Base-by-base conservation (phyloP, 2,888 invertebrate genomes). In the Seladonia tumulorum region DNA sequence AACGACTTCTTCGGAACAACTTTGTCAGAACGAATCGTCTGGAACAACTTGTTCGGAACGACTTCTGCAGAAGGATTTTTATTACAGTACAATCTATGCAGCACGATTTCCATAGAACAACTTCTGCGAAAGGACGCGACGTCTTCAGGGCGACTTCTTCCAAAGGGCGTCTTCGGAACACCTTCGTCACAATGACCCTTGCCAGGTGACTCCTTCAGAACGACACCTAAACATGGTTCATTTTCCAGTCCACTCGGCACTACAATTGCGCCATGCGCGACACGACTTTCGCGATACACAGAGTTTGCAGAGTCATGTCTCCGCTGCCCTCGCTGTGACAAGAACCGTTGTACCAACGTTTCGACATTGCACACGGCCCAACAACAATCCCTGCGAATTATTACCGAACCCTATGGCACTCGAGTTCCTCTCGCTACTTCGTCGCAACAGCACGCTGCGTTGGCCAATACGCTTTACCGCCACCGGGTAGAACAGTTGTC, bases 251-350 rank as follows among this genome's bases (percentile, higher is more conserved):
- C 86, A 81, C 85, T 90, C 88, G 80, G 87, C 84, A 85, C 82
- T 74, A 81, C 88, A 90, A 90, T 91, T 89, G 82, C 80, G 73
- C 83, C 77, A 79, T 75, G 83, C 80, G 85, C 78, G 76, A 85
- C 85, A 81, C 85, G 79, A 77, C 45, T 73, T 39, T n/a, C 53
- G 29, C 39, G 35, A 25, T 74, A 16, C 5, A 8, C 22, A 47
- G 29, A 57, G 10, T 29, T 39, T 14, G 39, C 68, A 29, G 53
- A 79, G 39, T 57, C 10, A 25, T 22, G 57, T 5, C 49, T 60
- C 35, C 10, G n/a, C 53, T 35, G 45, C 25, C 66, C 70, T 18
- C 73, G 14, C 73, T 25, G 10, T 42, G 45, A 22, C 14, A 57
- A 74, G 45, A 76, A 72, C 79, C 68, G 63, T 71, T 63, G 47